Evolutionary conservation across 2,888 invertebrate genomes (phyloP), one percentile per base, ranked within the genome.

Genomic region (Agonopterix subpropinquella): DNA sequence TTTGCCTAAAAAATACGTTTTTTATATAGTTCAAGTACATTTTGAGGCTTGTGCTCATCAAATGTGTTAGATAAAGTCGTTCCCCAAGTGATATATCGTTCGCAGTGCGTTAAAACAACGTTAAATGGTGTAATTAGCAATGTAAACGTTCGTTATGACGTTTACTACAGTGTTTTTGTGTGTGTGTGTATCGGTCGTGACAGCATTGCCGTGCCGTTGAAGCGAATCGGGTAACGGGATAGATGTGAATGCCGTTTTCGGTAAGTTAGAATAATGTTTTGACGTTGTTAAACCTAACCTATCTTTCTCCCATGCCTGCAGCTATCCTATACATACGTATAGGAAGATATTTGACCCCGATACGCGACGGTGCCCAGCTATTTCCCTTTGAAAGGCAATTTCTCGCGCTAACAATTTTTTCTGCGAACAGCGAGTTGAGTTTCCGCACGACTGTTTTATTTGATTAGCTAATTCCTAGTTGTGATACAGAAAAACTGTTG

Each of bases 191-290:
- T 77, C 76, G 64, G 59, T 67, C 67, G 67, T 77, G 80, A 78
- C 80, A 80, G 82, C 80, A 80, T 77, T 79, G 81, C 78, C 77
- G 82, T 74, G 73, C 77, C 80, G 84, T 82, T 80, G 80, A 72
- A 83, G 84, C 84, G 84, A 84, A 81, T 80, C 82, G 81, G 78
- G 70, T 80, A 86, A 87, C 86, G 85, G 87, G 77, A 85, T 76
- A 73, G 63, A 66, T 77, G 76, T 74, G 73, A 78, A 80, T 78
- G 75, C 61, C 73, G 71, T 67, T 79, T 81, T 77, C 56, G 77
- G 84, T 84, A 70, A 81, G 84, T 80, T 64, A 50, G 55, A 53
- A 52, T 68, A 69, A 74, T 79, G 76, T 79, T 77, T 77, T 76
- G 71, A 62, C 54, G 53, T 57, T 54, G 64, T 66, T 61, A 61